Base-by-base conservation (phyloP, 2,797 vertebrate species). In the Glossophaga mutica region DNA sequence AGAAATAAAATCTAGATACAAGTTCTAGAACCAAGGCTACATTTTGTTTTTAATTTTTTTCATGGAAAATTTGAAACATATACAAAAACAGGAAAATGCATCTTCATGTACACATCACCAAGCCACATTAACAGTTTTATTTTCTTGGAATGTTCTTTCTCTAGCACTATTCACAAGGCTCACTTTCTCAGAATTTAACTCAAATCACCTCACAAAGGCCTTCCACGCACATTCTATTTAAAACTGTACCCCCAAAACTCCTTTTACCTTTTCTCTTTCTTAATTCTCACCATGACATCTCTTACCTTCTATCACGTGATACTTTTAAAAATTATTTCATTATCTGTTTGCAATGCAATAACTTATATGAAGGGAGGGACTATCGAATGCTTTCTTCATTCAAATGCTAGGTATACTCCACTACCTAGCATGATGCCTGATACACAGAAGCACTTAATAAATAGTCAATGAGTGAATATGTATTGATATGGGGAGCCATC, bases 101-200 rank as follows among this genome's bases (percentile, higher is more conserved):
- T 50, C 9, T 90, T 90, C 50, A 44, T 26, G n/a, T 52, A 44
- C 78, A 84, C 16, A 55, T 77, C 26, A 78, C 42, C 26, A 94
- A 67, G 42, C 7, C 55, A 78, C 42, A 62, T 1, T 44, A 55
- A 55, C 24, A 44, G 9, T 59, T 91, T 85, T 37, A 92, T 92
- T 90, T 96, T 90, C 81, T 83, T 90, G 39, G 62, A 44, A 46
- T 87, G 37, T 9, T 90, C 82, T 78, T 91, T 22, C 34, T 68
- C 10, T 84, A 59, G 73, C 19, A 29, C 79, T 62, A 93, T 34
- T 93, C 19, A 91, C 57, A 91, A 84, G 55, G 12, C 46, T 90
- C 39, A 65, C 39, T 65, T 92, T 24, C n/a, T 67, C 48, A 93
- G 77, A 87, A 73, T 44, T 78, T 70, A 91, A 82, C 55, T 78